phyloP scores from a whole-genome alignment of 2,113 vertebrate species.

The Perca fluviatilis region DNA sequence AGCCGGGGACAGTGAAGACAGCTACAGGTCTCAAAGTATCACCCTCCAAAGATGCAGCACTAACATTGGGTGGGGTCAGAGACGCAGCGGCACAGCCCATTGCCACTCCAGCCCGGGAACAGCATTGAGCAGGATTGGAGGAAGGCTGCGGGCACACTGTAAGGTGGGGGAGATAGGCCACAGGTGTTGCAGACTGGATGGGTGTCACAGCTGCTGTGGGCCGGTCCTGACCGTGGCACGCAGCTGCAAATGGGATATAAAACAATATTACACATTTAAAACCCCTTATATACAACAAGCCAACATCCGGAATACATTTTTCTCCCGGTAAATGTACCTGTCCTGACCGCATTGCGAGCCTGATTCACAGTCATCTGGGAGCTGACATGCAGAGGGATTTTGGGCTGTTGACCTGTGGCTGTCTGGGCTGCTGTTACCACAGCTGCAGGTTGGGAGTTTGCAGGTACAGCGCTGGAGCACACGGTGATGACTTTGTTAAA shows the following conservation, averaged over 20 bases:
- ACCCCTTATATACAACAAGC: not conserved
- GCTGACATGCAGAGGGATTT: constrained; percentile 91
- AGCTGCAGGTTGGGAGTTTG: constrained; percentile 83
- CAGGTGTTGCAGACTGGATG: constrained; percentile 88
- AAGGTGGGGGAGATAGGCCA: constrained; percentile 84
- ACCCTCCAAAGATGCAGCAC: constrained; percentile 87
- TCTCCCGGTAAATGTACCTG: constrained; percentile 83
- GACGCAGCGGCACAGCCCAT: constrained; percentile 89
- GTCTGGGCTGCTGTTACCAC: constrained; percentile 89
- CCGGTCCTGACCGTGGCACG: constrained; percentile 92
- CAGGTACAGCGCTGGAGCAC: constrained; percentile 63
- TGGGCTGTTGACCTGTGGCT: constrained; percentile 91
- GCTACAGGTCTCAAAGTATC: constrained; percentile 83
- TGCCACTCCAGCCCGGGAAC: constrained; percentile 80
- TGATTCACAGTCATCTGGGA: constrained; percentile 98
- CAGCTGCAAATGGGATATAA: constrained; percentile 76
- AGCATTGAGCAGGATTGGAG: constrained; percentile 74
- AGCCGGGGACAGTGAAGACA: constrained; percentile 71
- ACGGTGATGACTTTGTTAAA: constrained; percentile 82
- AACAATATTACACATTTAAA: constrained; percentile 1
- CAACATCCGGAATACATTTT: not conserved
- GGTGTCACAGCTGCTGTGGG: constrained; percentile 93
- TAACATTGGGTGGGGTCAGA: constrained; percentile 86
- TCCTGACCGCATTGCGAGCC: constrained; percentile 93
- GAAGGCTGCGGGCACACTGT: constrained; percentile 84